Evolutionary conservation across 2,113 vertebrate species (phyloP).

Genomic region (Vidua macroura): DNA sequence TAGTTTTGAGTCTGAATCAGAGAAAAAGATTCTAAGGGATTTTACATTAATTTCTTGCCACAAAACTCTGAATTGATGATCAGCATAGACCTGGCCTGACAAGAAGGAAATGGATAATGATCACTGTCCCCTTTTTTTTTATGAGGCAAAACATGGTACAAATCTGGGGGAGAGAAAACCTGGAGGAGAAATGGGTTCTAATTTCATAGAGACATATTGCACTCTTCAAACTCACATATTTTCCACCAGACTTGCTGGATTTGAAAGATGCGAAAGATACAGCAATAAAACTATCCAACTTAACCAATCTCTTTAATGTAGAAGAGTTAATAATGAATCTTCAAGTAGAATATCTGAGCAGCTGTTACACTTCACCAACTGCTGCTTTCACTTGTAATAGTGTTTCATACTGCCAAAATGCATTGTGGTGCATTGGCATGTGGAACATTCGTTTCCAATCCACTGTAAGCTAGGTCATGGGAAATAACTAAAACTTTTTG

Average conservation of each 20-base stretch:
- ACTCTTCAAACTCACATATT: conserved; percentile 7
- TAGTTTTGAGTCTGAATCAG: neutral
- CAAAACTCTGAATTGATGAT: neutral
- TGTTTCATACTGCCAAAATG: conserved; percentile 30
- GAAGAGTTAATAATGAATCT: conserved; percentile 63
- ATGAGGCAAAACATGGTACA: neutral
- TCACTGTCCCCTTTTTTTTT: neutral
- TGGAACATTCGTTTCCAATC: neutral
- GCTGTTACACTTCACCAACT: conserved; percentile 63
- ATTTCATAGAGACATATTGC: neutral
- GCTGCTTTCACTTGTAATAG: conserved; percentile 51
- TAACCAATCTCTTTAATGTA: conserved; percentile 29
- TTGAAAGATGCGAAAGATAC: conserved; percentile 50
- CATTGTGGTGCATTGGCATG: neutral
- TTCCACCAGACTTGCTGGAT: conserved; percentile 49
- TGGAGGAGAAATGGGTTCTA: conserved; percentile 23
- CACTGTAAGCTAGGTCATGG: neutral
- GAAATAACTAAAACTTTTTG: conserved; percentile 15
- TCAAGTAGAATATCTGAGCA: conserved; percentile 63
- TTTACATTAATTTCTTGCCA: neutral
- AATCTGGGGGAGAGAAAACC: neutral
- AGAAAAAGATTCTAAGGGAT: neutral
- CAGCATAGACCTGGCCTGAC: neutral
- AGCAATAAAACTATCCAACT: conserved; percentile 51
- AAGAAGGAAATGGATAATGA: neutral